Evolutionary conservation across 92 coral and sea anemone genomes (phyloP).

Genomic region (Epizoanthus stellaris): DNA sequence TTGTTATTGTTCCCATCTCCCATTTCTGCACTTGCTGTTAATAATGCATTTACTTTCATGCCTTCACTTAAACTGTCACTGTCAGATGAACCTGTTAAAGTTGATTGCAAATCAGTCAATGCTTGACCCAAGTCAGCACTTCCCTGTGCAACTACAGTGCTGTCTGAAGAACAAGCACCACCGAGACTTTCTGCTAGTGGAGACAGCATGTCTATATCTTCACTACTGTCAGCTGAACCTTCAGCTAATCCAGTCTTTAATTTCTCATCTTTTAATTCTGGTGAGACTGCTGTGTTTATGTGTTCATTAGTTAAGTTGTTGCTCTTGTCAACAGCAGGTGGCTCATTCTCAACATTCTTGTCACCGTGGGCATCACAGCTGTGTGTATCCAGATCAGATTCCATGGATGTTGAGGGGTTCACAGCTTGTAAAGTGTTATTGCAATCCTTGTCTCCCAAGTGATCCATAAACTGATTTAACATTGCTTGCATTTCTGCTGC

Average conservation of each 20-base stretch:
- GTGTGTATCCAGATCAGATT: not conserved
- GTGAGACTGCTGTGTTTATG: not conserved
- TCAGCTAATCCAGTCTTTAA: not conserved
- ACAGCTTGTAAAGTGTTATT: not conserved
- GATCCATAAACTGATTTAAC: slow-evolving; percentile 56
- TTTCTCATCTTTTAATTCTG: not conserved
- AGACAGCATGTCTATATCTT: too few species aligned
- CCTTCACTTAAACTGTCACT: slow-evolving; percentile 28
- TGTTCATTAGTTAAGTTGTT: not conserved
- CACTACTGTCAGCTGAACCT: too few species aligned
- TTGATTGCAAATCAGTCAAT: slow-evolving; percentile 33
- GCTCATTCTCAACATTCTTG: not conserved
- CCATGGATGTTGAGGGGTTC: not conserved
- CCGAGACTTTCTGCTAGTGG: not conserved
- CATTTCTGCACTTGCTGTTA: not conserved
- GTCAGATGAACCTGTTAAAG: slow-evolving; percentile 22
- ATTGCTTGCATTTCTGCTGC: slow-evolving; percentile 84
- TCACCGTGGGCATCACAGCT: not conserved
- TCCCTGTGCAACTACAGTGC: not conserved
- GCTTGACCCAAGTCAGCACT: slow-evolving; percentile 20
- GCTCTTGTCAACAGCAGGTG: not conserved
- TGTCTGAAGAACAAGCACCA: slow-evolving; percentile 13
- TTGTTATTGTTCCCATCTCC: not conserved
- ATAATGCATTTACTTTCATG: slow-evolving; percentile 6
- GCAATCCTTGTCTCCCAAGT: not conserved